These are phyloP conservation scores for Cerastis rubricosa DNA, from an alignment of 2,888 invertebrate species.

Conservation along the genomic window DNA sequence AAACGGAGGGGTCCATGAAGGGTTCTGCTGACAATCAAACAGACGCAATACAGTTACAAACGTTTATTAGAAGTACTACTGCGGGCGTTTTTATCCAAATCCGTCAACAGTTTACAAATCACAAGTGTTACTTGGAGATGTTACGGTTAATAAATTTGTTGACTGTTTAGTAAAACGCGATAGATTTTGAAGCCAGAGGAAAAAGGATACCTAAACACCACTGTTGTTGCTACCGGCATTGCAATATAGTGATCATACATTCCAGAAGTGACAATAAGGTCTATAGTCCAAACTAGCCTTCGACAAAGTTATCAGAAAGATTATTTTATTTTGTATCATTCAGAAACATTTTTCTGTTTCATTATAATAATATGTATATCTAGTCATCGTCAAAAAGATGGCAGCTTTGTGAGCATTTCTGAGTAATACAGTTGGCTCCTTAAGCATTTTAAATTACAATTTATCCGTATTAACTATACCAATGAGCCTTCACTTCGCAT, in stretches of 20 bases:
- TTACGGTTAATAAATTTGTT: constrained; percentile 9
- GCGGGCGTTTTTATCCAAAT: constrained; percentile 32
- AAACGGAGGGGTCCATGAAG: constrained; percentile 4
- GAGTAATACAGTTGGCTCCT: constrained; percentile 56
- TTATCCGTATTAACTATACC: constrained; percentile 61
- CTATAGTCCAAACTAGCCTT: constrained; percentile 57
- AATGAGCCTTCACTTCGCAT: constrained; percentile 61
- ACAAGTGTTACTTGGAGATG: constrained; percentile 25
- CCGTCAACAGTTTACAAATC: constrained; percentile 25
- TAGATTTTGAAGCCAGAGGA: constrained; percentile 26
- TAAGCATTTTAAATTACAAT: constrained; percentile 63
- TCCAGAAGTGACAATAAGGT: constrained; percentile 46
- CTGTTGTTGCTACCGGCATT: constrained; percentile 11
- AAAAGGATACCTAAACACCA: constrained; percentile 16
- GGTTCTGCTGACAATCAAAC: constrained; percentile 40
- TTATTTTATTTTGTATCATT: constrained; percentile 51
- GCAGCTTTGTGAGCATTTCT: constrained; percentile 52
- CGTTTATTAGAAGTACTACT: constrained; percentile 46
- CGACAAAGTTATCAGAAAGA: constrained; percentile 59
- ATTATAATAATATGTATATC: constrained; percentile 37
- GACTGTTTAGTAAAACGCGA: constrained; percentile 24
- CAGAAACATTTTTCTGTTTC: constrained; percentile 54
- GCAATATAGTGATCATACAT: constrained; percentile 12
- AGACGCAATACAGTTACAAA: constrained; percentile 46
- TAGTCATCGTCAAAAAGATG: constrained; percentile 54